Evolutionary conservation across 2,888 invertebrate species (phyloP).

Genomic region (Empis stercorea): DNA sequence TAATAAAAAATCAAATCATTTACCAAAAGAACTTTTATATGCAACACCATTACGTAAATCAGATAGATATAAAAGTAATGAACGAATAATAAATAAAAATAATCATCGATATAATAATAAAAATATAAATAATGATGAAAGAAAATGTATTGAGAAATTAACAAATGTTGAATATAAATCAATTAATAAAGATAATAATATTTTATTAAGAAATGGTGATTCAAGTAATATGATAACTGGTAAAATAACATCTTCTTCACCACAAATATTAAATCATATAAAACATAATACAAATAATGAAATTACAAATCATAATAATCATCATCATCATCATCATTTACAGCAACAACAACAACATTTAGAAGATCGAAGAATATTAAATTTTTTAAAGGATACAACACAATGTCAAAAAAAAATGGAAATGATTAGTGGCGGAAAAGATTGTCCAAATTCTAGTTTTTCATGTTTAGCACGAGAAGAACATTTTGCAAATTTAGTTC

Average conservation of each 20-base stretch:
- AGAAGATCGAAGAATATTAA: slow-evolving; percentile 35
- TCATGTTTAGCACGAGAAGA: slow-evolving; percentile 36
- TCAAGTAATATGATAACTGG: slow-evolving; percentile 16
- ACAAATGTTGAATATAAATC: slow-evolving; percentile 24
- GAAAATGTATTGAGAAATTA: slow-evolving; percentile 1
- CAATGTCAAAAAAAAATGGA: slow-evolving; percentile 36
- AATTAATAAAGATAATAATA: slow-evolving; percentile 29
- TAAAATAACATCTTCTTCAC: background rate
- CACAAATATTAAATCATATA: too few relatives aligned
- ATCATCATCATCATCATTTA: background rate
- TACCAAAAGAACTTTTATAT: slow-evolving; percentile 34
- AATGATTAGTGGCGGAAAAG: slow-evolving; percentile 25
- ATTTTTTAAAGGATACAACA: slow-evolving; percentile 36
- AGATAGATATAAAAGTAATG: slow-evolving; percentile 34
- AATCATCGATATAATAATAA: background rate
- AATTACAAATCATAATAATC: background rate
- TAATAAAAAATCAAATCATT: slow-evolving; percentile 14
- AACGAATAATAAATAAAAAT: slow-evolving; percentile 16
- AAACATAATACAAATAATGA: slow-evolving; percentile 8
- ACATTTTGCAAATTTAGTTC: slow-evolving; percentile 36
- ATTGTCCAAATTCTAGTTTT: slow-evolving; percentile 35
- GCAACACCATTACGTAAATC: slow-evolving; percentile 36
- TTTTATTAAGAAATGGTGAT: slow-evolving; percentile 26
- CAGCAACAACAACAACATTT: slow-evolving; percentile 12
- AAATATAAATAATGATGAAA: slow-evolving; percentile 2